Evolutionary conservation across 37 sponge, comb jelly and placozoan species (phyloP).

Genomic region (Eunapius fragilis): DNA sequence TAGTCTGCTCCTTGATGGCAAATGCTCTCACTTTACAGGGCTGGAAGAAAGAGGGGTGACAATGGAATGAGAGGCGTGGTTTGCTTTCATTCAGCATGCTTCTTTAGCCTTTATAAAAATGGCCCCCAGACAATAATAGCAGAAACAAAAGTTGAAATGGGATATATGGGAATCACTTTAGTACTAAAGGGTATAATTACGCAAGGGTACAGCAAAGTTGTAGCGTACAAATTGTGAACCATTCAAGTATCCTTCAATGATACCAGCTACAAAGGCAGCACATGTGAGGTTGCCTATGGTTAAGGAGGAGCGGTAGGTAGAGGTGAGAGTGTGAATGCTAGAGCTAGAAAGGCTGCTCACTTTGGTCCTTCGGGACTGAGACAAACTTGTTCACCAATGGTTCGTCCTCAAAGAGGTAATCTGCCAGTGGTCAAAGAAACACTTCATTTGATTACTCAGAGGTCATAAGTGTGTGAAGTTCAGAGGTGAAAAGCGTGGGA

Average conservation of each 20-base stretch:
- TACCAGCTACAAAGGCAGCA: conserved; percentile 94
- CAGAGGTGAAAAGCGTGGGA: too few relatives aligned
- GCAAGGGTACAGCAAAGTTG: too few relatives aligned
- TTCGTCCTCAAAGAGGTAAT: conserved; percentile 95
- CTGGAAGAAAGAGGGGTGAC: not conserved
- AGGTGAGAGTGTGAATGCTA: not conserved
- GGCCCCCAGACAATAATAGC: too few relatives aligned
- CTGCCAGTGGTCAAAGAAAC: conserved; percentile 24
- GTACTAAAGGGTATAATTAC: too few relatives aligned
- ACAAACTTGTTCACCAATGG: conserved; percentile 94
- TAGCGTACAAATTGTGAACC: conserved; percentile 83
- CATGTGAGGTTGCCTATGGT: conserved; percentile 79
- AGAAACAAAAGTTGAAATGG: too few relatives aligned
- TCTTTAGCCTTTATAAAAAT: too few relatives aligned
- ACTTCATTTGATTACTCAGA: too few relatives aligned
- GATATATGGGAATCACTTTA: too few relatives aligned
- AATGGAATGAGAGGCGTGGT: not conserved
- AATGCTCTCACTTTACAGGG: conserved; percentile 71
- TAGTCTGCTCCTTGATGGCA: conserved; percentile 60
- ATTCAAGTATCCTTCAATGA: conserved; percentile 86
- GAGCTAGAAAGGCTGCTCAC: conserved; percentile 20
- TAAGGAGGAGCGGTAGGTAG: not conserved
- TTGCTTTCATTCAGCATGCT: too few relatives aligned
- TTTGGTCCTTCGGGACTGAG: conserved; percentile 92
- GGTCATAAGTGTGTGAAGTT: too few relatives aligned